These are phyloP conservation scores for Sorex fumeus DNA, from an alignment of 2,113 vertebrate genomes.

Conservation along the genomic window DNA sequence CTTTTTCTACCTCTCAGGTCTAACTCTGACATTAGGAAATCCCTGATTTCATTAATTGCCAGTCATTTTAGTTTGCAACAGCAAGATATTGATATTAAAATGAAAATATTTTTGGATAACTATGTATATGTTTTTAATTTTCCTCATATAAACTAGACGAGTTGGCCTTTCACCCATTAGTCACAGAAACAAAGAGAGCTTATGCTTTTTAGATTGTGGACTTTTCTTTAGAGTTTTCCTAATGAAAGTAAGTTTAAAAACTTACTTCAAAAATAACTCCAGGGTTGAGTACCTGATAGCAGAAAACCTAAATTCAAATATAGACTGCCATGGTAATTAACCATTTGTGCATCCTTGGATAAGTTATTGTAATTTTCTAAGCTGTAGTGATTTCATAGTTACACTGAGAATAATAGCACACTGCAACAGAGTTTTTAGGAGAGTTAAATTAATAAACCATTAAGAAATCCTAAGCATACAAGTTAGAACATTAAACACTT, in stretches of 20 bases:
- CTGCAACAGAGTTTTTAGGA: neutral
- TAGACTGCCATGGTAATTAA: neutral
- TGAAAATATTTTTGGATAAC: neutral
- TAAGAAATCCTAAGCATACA: neutral
- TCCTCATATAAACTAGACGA: neutral
- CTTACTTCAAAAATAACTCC: neutral
- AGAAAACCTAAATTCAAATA: neutral
- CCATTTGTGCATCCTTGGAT: neutral
- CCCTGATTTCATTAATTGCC: neutral
- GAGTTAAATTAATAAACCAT: neutral
- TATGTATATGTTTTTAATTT: neutral
- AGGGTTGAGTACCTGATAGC: neutral
- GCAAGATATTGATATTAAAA: conserved; percentile 16
- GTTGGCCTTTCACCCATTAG: neutral
- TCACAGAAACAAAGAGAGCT: neutral
- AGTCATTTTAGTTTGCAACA: neutral
- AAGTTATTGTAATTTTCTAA: neutral
- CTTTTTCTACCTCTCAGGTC: neutral
- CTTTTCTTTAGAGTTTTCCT: neutral
- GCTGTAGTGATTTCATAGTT: neutral
- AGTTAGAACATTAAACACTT: neutral
- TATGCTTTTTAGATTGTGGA: neutral
- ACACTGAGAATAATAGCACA: neutral
- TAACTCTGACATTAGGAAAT: neutral
- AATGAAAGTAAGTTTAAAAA: neutral